phyloP scores from a whole-genome alignment of 2,113 vertebrate species.

The Pleuronectes platessa region DNA sequence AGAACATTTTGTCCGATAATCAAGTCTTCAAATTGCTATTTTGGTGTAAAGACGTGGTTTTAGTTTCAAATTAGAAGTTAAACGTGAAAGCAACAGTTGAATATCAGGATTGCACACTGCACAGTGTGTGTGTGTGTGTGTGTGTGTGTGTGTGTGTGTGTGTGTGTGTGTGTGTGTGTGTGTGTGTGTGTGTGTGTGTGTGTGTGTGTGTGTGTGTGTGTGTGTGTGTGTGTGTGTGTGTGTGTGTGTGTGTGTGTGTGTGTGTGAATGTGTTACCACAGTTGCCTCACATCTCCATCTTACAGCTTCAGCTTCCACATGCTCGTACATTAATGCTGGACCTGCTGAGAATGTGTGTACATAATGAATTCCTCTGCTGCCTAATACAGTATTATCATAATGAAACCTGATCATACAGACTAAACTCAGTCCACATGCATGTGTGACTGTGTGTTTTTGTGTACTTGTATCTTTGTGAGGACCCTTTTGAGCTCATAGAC shows the following conservation, averaged over 20 bases:
- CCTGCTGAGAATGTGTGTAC: slow-evolving; percentile 62
- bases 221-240: neutral
- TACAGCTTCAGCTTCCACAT: neutral
- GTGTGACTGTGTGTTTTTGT: slow-evolving; percentile 73
- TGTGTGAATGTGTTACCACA: neutral
- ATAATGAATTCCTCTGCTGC: slow-evolving; percentile 60
- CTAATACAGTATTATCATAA: slow-evolving; percentile 62
- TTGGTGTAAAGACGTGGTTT: neutral
- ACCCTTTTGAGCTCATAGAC: too few relatives aligned
- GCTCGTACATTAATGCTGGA: neutral
- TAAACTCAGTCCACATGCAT: slow-evolving; percentile 39
- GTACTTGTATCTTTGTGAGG: neutral
- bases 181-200: neutral
- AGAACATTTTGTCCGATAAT: neutral
- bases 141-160: neutral
- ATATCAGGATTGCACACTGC: neutral
- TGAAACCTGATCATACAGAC: slow-evolving; percentile 66
- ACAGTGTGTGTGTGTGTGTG: neutral
- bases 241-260: neutral
- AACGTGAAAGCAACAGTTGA: neutral
- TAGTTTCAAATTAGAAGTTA: neutral
- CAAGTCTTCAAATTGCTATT: neutral
- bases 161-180: neutral
- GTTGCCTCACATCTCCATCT: neutral
- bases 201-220: neutral